Evolutionary conservation across 2,888 invertebrate species (phyloP).

Genomic region (Pseudococcus longispinus): DNA sequence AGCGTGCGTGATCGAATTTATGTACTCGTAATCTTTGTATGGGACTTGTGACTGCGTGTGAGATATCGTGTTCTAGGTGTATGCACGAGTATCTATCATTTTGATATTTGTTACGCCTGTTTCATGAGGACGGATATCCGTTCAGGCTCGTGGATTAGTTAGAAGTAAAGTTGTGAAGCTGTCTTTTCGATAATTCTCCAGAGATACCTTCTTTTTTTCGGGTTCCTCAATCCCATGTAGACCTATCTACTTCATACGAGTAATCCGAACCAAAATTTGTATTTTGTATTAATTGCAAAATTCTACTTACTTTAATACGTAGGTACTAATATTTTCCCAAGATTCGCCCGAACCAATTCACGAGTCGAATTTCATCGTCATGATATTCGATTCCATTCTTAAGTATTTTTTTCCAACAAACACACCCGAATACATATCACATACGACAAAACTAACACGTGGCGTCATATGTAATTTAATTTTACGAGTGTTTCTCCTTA

Average conservation of each 20-base stretch:
- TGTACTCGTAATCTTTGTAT: not conserved
- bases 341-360: not conserved
- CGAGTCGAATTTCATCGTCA: not conserved
- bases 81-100: not conserved
- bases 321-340: not conserved
- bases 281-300: not conserved
- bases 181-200: not conserved
- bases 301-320: not conserved
- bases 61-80: not conserved
- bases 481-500: not conserved
- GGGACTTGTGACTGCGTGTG: not conserved
- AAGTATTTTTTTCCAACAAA: not conserved
- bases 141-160: not conserved
- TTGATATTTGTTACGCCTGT: not conserved
- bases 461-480: not conserved
- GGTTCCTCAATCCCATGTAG: too few species aligned
- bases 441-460: not conserved
- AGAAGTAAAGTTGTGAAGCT: not conserved
- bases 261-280: not conserved
- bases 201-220: too few species aligned
- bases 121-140: not conserved
- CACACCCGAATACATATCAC: not conserved
- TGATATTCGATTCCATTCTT: not conserved
- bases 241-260: not conserved
- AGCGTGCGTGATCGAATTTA: conserved; percentile 18